Conservation (phyloP, 2,797 vertebrate species). For the Anabacerthia variegaticeps region DNA sequence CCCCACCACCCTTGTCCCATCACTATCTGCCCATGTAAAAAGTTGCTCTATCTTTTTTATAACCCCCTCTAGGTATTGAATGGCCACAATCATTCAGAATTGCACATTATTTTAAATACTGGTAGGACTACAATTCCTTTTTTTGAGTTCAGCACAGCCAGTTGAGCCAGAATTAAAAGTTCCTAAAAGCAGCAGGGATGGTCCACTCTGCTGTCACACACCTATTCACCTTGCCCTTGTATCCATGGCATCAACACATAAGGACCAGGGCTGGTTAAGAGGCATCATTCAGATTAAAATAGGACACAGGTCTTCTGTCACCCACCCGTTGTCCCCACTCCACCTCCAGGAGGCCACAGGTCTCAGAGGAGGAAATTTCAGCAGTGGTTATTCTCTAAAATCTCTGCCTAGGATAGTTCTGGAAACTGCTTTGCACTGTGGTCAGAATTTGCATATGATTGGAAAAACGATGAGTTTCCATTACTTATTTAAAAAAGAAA, state of each 20-base stretch:
- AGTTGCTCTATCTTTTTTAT: neutral
- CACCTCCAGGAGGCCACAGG: fast-evolving
- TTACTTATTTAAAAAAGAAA: neutral
- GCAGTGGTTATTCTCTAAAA: neutral
- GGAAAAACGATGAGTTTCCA: neutral
- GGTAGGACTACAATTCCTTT: neutral
- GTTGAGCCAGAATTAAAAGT: neutral
- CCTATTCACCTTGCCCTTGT: neutral
- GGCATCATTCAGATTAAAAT: neutral
- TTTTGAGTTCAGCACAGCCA: neutral
- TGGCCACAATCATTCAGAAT: neutral
- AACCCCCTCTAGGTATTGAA: neutral
- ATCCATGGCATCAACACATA: neutral
- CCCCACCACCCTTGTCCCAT: neutral
- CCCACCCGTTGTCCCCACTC: fast-evolving
- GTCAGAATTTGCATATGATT: neutral
- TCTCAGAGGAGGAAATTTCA: neutral
- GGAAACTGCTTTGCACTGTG: neutral
- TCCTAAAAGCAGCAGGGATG: neutral
- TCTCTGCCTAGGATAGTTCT: neutral
- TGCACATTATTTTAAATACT: neutral
- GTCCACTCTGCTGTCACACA: neutral
- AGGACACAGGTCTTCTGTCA: fast-evolving
- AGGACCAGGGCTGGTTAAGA: neutral
- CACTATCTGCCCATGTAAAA: neutral